Percentiles rank a stretch among this genome's conserved stretches.
phyloP scores from a whole-genome alignment of 2,888 invertebrate genomes.

The Nineta flava region DNA sequence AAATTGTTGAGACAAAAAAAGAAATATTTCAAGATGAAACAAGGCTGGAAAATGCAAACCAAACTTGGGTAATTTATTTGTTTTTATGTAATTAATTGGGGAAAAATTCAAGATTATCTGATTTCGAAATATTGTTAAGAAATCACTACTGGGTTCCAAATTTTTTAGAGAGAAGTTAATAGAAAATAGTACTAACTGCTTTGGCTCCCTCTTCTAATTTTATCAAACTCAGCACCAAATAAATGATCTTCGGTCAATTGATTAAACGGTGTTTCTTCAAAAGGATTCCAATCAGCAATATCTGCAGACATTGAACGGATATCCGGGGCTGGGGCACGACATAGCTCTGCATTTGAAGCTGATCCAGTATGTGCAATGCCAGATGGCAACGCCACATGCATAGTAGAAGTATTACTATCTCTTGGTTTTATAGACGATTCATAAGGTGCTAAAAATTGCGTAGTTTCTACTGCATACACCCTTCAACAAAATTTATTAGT shows the following conservation, averaged over 20 bases:
- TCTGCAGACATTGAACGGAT: constrained; percentile 34
- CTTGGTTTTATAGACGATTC: constrained; percentile 47
- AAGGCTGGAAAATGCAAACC: too few relatives aligned
- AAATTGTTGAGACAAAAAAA: too few relatives aligned
- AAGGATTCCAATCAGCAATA: constrained; percentile 68
- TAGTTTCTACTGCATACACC: constrained; percentile 56
- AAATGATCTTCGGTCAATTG: constrained; percentile 65
- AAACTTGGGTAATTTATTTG: too few relatives aligned
- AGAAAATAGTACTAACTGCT: constrained; percentile 40
- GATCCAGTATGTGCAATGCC: constrained; percentile 23
- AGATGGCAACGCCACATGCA: not conserved
- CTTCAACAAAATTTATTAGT: constrained; percentile 26
- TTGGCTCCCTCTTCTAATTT: constrained; percentile 60
- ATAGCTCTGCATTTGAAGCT: constrained; percentile 26
- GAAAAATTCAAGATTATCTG: too few relatives aligned
- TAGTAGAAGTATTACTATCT: constrained; percentile 22
- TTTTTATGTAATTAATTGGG: too few relatives aligned
- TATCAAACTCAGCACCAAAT: constrained; percentile 72
- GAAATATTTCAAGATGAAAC: too few relatives aligned
- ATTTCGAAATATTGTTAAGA: too few relatives aligned
- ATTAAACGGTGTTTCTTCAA: constrained; percentile 53
- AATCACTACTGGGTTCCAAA: too few relatives aligned
- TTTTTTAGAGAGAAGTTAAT: too few relatives aligned
- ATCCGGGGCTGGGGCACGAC: constrained; percentile 20
- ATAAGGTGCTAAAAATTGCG: constrained; percentile 57